A percentile compares a stretch with the other conserved stretches of the same genome.
Evolutionary conservation across 2,888 invertebrate genomes (phyloP).

Genomic region (Drosophila histrio): DNA sequence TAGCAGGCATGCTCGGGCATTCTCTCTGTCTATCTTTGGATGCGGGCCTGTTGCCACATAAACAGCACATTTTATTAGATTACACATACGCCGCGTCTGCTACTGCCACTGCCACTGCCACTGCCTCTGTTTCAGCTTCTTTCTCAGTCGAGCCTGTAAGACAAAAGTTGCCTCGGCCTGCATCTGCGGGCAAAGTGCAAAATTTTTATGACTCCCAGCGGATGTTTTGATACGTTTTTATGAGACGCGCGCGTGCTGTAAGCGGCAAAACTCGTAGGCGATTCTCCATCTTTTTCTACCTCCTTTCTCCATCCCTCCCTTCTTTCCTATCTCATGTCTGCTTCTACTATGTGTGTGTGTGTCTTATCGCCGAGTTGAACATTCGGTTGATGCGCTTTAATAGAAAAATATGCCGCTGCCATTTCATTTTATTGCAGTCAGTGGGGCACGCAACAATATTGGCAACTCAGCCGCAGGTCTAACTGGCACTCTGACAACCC

Average conservation of each 20-base stretch:
- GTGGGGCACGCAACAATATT: constrained; percentile 27
- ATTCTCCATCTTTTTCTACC: constrained; percentile 19
- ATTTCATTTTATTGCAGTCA: constrained; percentile 61
- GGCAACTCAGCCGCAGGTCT: neutral
- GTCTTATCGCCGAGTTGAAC: constrained; percentile 51
- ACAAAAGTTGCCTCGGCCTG: constrained; percentile 33
- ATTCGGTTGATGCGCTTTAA: constrained; percentile 62
- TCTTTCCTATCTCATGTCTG: neutral
- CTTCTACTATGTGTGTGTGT: neutral
- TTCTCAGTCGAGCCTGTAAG: constrained; percentile 14
- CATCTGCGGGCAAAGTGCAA: constrained; percentile 71
- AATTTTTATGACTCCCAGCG: constrained; percentile 79
- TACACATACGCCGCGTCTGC: constrained; percentile 66
- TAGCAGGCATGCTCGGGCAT: constrained; percentile 50
- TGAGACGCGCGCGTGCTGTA: constrained; percentile 79
- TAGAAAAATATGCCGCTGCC: constrained; percentile 67
- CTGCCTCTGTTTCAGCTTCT: neutral
- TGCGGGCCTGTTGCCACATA: constrained; percentile 70
- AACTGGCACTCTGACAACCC: constrained; percentile 18
- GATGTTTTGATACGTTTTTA: constrained; percentile 80
- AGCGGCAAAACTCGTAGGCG: constrained; percentile 64
- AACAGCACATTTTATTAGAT: constrained; percentile 80
- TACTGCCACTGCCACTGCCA: neutral
- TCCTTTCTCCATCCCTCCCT: neutral
- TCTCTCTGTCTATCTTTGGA: neutral